These are phyloP conservation scores for Zaprionus camerounensis DNA, from an alignment of 1,140 invertebrate genomes.

Conservation along the genomic window DNA sequence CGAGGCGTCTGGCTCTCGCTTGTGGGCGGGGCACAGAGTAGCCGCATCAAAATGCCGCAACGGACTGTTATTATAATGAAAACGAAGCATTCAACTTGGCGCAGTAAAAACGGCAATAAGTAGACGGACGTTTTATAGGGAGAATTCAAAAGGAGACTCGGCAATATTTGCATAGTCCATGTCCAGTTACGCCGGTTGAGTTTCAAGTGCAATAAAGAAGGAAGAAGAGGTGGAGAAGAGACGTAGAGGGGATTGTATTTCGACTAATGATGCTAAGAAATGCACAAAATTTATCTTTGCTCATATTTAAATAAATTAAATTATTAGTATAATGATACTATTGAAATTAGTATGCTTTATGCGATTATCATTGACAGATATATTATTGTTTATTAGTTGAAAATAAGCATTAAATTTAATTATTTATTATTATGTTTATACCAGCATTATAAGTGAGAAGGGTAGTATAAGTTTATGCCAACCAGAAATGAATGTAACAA, in stretches of 20 bases:
- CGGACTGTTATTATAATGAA: slow-evolving; percentile 76
- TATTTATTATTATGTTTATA: too few relatives aligned
- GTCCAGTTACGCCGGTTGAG: slow-evolving; percentile 37
- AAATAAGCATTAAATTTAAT: too few relatives aligned
- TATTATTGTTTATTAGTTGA: too few relatives aligned
- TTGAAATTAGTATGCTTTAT: too few relatives aligned
- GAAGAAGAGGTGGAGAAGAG: background rate
- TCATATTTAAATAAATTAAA: too few relatives aligned
- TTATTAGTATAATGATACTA: too few relatives aligned
- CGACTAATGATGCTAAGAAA: background rate
- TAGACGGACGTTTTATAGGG: slow-evolving; percentile 23
- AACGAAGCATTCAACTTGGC: slow-evolving; percentile 55
- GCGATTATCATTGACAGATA: too few relatives aligned
- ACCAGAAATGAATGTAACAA: too few relatives aligned
- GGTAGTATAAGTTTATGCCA: too few relatives aligned
- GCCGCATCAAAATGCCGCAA: slow-evolving; percentile 77
- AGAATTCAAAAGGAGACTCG: slow-evolving; percentile 12
- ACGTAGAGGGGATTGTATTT: background rate
- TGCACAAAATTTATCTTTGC: too few relatives aligned
- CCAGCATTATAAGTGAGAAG: too few relatives aligned
- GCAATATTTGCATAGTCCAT: slow-evolving; percentile 63
- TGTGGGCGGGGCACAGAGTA: slow-evolving; percentile 24
- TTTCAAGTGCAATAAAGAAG: slow-evolving; percentile 58
- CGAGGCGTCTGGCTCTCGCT: too few relatives aligned
- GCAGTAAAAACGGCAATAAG: slow-evolving; percentile 38